Percentiles rank a stretch among this genome's conserved stretches.
Evolutionary conservation across 2,113 vertebrate genomes (phyloP).

Genomic region (Clarias batrachus): DNA sequence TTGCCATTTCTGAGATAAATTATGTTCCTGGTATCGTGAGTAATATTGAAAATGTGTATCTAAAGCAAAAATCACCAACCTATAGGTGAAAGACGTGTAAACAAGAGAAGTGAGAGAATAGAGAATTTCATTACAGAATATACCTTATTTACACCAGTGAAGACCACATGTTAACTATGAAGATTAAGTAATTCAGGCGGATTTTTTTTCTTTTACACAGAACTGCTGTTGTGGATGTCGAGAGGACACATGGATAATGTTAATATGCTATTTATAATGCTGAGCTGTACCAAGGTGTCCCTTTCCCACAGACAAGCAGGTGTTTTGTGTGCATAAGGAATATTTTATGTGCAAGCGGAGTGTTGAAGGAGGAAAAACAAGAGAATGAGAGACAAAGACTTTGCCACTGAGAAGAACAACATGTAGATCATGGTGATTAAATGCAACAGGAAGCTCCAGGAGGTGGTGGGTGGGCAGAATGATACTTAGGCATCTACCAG

Average conservation of each 20-base stretch:
- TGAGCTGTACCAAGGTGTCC: neutral
- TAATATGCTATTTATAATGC: slow-evolving; percentile 10
- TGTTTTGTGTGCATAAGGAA: neutral
- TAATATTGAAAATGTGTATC: neutral
- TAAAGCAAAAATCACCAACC: neutral
- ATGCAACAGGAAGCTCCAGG: slow-evolving; percentile 13
- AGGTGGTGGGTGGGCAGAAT: slow-evolving; percentile 9
- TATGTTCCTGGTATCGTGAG: neutral
- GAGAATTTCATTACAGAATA: neutral
- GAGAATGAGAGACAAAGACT: neutral
- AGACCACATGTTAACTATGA: neutral
- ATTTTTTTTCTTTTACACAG: neutral
- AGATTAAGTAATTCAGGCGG: neutral
- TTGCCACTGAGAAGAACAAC: neutral
- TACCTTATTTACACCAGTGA: neutral
- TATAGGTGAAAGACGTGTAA: neutral
- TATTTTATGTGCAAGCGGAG: neutral
- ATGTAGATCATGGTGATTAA: slow-evolving; percentile 28
- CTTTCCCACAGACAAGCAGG: neutral
- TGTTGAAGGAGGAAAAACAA: neutral
- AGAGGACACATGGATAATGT: neutral
- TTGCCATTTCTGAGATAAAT: too few relatives aligned
- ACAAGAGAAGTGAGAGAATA: neutral
- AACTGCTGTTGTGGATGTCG: neutral
- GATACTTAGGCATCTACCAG: slow-evolving; percentile 21